phyloP scores from a whole-genome alignment of 2,113 vertebrate genomes.

The Oceanites oceanicus region DNA sequence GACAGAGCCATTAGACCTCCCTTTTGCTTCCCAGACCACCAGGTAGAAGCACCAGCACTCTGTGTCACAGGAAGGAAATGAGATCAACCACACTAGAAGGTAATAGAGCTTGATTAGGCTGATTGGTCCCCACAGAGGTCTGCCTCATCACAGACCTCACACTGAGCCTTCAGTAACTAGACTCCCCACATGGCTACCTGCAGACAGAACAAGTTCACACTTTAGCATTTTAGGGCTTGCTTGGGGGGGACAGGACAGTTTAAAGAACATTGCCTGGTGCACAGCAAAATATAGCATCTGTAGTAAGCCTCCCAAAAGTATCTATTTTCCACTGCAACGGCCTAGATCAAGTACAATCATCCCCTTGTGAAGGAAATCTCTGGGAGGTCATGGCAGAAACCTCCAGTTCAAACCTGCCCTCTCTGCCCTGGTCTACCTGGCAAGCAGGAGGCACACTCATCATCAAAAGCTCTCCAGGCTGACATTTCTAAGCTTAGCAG shows the following conservation, averaged over 20 bases:
- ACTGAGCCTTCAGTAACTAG: accelerated
- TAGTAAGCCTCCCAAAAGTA: background rate
- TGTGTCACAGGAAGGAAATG: accelerated
- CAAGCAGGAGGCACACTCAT: background rate
- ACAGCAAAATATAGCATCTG: background rate
- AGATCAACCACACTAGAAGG: background rate
- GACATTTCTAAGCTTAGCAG: background rate
- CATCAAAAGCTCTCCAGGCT: background rate
- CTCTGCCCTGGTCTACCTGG: background rate
- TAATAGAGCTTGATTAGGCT: background rate
- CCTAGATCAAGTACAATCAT: background rate
- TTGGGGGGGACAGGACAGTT: background rate
- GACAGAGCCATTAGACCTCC: background rate
- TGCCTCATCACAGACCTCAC: background rate
- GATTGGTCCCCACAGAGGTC: too few species aligned
- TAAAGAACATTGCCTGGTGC: background rate
- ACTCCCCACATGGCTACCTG: background rate
- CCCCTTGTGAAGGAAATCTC: background rate
- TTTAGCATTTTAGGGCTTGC: background rate
- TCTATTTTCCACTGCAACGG: background rate
- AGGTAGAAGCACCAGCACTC: background rate
- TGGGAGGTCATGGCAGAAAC: background rate
- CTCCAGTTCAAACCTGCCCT: background rate
- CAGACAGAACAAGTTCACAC: background rate
- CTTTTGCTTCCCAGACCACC: background rate